Evolutionary conservation across 2,888 invertebrate species (phyloP).

Genomic region (Netelia inedita): DNA sequence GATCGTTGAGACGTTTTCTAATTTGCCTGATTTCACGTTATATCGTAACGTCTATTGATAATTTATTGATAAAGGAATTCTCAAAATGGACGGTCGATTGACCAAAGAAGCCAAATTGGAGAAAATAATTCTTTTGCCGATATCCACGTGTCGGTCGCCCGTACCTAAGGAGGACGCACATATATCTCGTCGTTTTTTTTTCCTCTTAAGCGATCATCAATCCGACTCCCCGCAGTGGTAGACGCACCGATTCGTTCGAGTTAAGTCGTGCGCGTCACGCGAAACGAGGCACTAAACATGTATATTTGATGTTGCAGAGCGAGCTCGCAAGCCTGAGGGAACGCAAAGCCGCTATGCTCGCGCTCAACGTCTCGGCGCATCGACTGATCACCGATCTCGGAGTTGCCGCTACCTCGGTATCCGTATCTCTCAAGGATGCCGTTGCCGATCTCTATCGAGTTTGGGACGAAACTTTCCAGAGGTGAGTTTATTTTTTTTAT

Average conservation of each 20-base stretch:
- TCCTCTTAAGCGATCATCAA: conserved; percentile 69
- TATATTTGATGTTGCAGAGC: conserved; percentile 86
- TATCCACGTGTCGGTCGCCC: conserved; percentile 37
- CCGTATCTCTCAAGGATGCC: conserved; percentile 88
- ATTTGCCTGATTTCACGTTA: background rate
- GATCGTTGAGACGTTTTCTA: too few species aligned
- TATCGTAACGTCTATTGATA: background rate
- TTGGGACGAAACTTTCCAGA: conserved; percentile 90
- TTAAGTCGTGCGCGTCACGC: conserved; percentile 73
- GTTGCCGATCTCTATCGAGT: conserved; percentile 89
- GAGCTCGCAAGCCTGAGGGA: conserved; percentile 88
- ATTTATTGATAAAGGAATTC: conserved; percentile 7
- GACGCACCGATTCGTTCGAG: conserved; percentile 79
- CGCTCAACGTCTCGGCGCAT: conserved; percentile 88
- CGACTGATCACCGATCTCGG: conserved; percentile 87
- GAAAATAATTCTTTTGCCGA: conserved; percentile 36
- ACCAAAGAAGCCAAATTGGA: background rate
- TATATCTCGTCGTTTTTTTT: conserved; percentile 46
- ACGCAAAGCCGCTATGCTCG: conserved; percentile 86
- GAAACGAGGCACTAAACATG: conserved; percentile 73
- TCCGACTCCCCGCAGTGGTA: conserved; percentile 52
- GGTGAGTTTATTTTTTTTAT: conserved; percentile 85
- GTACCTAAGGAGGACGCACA: background rate
- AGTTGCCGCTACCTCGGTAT: conserved; percentile 84
- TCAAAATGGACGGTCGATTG: background rate